These are phyloP conservation scores for Troilus luridus DNA, from an alignment of 2,888 invertebrate species.

Conservation along the genomic window DNA sequence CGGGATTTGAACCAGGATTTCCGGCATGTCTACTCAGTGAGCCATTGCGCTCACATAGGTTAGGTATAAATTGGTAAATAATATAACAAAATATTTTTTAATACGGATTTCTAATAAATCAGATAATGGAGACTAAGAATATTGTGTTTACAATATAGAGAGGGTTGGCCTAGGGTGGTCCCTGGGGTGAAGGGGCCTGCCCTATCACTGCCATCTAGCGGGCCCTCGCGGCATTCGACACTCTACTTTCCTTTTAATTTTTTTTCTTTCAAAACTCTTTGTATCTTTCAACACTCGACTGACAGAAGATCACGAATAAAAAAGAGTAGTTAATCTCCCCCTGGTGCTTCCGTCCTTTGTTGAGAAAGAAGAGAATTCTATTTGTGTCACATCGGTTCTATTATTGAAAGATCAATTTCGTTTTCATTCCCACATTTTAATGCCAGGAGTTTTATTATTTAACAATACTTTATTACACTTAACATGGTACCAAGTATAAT, in stretches of 20 bases:
- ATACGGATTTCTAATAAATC: not conserved
- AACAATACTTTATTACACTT: too few relatives aligned
- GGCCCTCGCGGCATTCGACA: slow-evolving; percentile 15
- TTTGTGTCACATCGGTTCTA: not conserved
- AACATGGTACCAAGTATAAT: too few relatives aligned
- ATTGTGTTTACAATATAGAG: slow-evolving; percentile 20
- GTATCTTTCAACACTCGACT: slow-evolving; percentile 39
- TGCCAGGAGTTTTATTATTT: not conserved
- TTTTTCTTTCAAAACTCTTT: slow-evolving; percentile 1
- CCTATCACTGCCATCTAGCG: slow-evolving; percentile 47
- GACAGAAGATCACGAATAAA: slow-evolving; percentile 25
- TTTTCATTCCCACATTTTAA: not conserved
- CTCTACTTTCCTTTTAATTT: slow-evolving; percentile 20
- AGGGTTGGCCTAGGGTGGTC: slow-evolving; percentile 17
- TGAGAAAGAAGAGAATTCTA: not conserved
- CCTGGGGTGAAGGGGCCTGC: not conserved
- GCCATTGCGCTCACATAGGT: too few relatives aligned
- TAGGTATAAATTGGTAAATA: not conserved
- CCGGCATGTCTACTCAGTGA: too few relatives aligned
- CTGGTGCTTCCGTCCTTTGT: not conserved
- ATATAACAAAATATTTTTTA: not conserved
- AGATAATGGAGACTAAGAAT: not conserved
- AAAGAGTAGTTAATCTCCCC: slow-evolving; percentile 35
- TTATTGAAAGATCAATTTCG: not conserved
- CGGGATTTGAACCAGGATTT: too few relatives aligned